These are phyloP conservation scores for Haliaeetus albicilla DNA, from an alignment of 2,797 vertebrate species.

Conservation along the genomic window DNA sequence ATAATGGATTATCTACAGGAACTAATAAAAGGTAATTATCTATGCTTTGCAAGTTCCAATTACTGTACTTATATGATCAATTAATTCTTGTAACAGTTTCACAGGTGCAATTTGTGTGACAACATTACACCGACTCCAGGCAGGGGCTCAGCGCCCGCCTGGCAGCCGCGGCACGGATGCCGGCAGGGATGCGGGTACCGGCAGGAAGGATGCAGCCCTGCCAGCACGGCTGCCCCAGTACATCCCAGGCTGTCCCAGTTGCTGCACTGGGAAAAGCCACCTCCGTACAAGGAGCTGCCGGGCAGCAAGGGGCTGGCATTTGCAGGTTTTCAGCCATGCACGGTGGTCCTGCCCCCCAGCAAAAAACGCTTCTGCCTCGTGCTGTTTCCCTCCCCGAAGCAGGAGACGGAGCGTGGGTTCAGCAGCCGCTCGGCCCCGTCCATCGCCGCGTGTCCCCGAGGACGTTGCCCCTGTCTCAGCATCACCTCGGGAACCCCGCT, in stretches of 20 bases:
- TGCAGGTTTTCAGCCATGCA: rapidly evolving
- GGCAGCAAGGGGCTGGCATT: background rate
- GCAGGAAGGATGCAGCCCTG: background rate
- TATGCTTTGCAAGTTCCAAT: constrained; percentile 63
- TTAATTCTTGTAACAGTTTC: constrained; percentile 55
- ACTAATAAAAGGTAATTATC: constrained; percentile 71
- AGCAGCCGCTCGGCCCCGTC: background rate
- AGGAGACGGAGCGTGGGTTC: background rate
- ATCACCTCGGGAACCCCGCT: background rate
- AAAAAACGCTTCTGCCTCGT: background rate
- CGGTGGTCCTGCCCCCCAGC: background rate
- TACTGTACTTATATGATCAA: constrained; percentile 61
- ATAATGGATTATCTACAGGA: constrained; percentile 69
- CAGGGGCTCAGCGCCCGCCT: background rate
- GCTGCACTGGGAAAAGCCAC: background rate
- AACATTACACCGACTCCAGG: background rate
- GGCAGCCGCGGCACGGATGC: background rate
- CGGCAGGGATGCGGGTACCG: background rate
- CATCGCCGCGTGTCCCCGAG: rapidly evolving
- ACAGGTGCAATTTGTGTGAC: constrained; percentile 31
- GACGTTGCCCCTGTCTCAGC: background rate
- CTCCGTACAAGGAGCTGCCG: rapidly evolving
- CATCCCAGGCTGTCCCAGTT: rapidly evolving
- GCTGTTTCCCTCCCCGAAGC: background rate
- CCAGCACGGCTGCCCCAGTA: rapidly evolving